These are phyloP conservation scores for Lucilia sericata DNA, from an alignment of 1,140 invertebrate species.

Conservation along the genomic window DNA sequence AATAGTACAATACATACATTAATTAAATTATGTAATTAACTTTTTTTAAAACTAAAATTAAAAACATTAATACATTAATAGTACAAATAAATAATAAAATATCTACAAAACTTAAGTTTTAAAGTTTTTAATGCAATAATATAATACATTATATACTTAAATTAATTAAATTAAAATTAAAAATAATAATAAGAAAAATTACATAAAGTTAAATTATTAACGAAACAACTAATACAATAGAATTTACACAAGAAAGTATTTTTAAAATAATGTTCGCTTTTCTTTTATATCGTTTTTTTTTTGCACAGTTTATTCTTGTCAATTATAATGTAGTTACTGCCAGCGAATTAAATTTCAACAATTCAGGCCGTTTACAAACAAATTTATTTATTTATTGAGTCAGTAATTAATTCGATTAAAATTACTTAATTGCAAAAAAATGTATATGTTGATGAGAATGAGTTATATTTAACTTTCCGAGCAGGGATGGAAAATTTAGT, in stretches of 20 bases:
- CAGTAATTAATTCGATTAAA: no score
- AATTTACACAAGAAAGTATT: slow-evolving; percentile 35
- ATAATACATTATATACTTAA: background rate
- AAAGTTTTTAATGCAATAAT: background rate
- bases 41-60: background rate
- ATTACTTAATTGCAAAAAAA: background rate
- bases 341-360: background rate
- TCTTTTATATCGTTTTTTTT: no score
- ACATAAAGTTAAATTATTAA: no score
- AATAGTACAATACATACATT: no score
- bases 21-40: no score
- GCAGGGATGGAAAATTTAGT: no score
- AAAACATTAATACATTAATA: background rate
- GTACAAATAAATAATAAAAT: background rate
- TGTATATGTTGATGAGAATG: background rate
- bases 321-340: background rate
- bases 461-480: no score
- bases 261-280: background rate
- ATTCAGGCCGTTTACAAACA: no score
- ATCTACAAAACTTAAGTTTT: slow-evolving; percentile 9
- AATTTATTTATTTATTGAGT: no score
- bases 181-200: background rate
- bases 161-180: background rate
- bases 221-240: background rate
- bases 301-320: no score